Evolutionary conservation across 35 echinoderm and acorn worm species (phyloP).

Genomic region (Apostichopus californicus): DNA sequence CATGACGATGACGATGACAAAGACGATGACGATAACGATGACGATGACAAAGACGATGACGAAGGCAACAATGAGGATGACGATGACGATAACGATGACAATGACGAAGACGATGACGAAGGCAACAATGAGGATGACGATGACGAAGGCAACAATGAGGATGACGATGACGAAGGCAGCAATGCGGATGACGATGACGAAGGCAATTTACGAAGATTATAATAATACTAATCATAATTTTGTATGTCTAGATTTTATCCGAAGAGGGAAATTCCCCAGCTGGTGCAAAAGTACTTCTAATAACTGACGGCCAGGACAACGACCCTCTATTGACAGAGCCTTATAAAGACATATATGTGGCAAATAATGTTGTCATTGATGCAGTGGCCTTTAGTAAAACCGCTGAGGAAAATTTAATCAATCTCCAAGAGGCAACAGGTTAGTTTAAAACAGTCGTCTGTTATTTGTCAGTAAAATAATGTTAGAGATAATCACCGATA

Average conservation of each 20-base stretch:
- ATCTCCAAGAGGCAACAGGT: slow-evolving; percentile 21
- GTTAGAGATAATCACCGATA: too few species aligned
- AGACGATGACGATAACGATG: too few species aligned
- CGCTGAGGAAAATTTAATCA: slow-evolving; percentile 30
- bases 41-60: too few species aligned
- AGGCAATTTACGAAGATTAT: not conserved
- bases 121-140: too few species aligned
- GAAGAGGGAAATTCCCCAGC: slow-evolving; percentile 15
- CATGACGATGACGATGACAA: too few species aligned
- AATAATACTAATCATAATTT: not conserved
- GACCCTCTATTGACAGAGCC: not conserved
- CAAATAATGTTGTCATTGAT: slow-evolving; percentile 20
- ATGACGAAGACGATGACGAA: too few species aligned
- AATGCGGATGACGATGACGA: not conserved
- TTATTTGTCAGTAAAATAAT: too few species aligned
- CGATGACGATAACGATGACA: too few species aligned
- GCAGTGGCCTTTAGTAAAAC: slow-evolving; percentile 10
- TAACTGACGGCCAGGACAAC: slow-evolving; percentile 31
- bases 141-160: too few species aligned
- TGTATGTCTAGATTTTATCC: not conserved
- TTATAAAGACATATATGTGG: not conserved
- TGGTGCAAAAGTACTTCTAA: not conserved
- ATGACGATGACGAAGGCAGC: too few species aligned
- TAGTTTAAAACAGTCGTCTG: not conserved
- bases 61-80: too few species aligned